Conservation (phyloP, 2,888 invertebrate genomes). For the Stenolophus ochropezus region DNA sequence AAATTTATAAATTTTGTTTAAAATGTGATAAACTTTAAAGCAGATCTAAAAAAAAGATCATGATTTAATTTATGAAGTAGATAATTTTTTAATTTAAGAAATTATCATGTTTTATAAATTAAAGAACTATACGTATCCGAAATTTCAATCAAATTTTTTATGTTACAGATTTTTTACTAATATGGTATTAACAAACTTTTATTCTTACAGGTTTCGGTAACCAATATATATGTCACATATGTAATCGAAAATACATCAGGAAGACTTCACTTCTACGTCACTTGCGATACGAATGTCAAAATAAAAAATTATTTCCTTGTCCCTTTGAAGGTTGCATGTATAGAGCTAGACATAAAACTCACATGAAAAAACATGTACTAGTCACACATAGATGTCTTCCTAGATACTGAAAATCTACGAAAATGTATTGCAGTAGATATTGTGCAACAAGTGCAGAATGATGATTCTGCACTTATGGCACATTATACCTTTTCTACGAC, state of each 20-base stretch:
- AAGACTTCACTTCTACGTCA: constrained; percentile 61
- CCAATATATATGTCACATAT: constrained; percentile 59
- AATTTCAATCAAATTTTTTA: background rate
- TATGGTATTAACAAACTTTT: background rate
- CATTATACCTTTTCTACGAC: too few species aligned
- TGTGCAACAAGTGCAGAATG: too few species aligned
- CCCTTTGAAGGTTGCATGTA: constrained; percentile 33
- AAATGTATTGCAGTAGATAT: too few species aligned
- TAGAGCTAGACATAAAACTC: constrained; percentile 32
- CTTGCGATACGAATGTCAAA: constrained; percentile 61
- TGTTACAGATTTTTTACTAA: background rate
- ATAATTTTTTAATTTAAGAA: too few species aligned
- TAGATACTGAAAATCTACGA: background rate
- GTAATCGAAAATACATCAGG: constrained; percentile 60
- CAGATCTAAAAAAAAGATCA: too few species aligned
- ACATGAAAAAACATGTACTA: constrained; percentile 23
- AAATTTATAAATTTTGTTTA: too few species aligned
- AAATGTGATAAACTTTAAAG: too few species aligned
- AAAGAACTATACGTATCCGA: too few species aligned
- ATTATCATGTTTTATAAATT: too few species aligned
- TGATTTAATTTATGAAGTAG: too few species aligned
- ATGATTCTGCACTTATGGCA: too few species aligned
- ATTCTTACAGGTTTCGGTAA: background rate
- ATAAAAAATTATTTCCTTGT: constrained; percentile 34
- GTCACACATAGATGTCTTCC: background rate